Conservation (phyloP, 2,113 vertebrate genomes). For the Trematomus loennbergii region DNA sequence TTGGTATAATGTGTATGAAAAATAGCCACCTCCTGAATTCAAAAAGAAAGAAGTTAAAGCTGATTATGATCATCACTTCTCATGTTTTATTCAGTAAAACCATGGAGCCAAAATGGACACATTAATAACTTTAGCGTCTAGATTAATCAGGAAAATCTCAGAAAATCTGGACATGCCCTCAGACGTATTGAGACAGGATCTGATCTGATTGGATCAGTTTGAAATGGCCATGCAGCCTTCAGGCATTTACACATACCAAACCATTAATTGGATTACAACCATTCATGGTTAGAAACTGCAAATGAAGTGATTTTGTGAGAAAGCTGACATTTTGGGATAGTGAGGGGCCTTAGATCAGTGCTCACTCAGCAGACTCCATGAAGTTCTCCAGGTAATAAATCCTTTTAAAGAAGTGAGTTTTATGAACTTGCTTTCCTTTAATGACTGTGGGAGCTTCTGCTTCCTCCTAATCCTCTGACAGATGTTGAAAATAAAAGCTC, state of each 20-base stretch:
- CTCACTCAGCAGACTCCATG: conserved; percentile 12
- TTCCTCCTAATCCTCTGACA: conserved; percentile 39
- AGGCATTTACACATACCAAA: conserved; percentile 13
- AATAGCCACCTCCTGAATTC: not conserved
- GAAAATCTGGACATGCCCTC: not conserved
- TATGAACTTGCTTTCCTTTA: conserved; percentile 15
- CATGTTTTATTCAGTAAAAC: conserved; percentile 2
- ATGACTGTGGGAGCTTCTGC: conserved; percentile 34
- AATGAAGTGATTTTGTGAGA: conserved; percentile 24
- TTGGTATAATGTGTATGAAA: not conserved
- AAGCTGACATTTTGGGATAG: conserved; percentile 18
- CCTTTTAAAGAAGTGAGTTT: conserved; percentile 29
- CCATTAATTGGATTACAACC: conserved; percentile 14
- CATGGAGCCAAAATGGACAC: conserved; percentile 1
- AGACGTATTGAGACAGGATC: not conserved
- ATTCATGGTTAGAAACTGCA: conserved; percentile 3
- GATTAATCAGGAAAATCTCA: not conserved
- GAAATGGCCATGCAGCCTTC: not conserved
- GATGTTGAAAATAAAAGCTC: conserved; percentile 30
- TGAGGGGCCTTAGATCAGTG: conserved; percentile 21
- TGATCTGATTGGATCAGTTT: conserved; percentile 2
- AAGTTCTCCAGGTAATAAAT: conserved; percentile 34
- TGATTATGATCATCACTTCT: not conserved
- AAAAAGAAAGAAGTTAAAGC: not conserved
- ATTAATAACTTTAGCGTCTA: not conserved